A percentile compares a stretch with the other conserved stretches of the same genome.
These are phyloP conservation scores for Drosophila neonasuta DNA, from an alignment of 2,888 invertebrate species.

Conservation along the genomic window DNA sequence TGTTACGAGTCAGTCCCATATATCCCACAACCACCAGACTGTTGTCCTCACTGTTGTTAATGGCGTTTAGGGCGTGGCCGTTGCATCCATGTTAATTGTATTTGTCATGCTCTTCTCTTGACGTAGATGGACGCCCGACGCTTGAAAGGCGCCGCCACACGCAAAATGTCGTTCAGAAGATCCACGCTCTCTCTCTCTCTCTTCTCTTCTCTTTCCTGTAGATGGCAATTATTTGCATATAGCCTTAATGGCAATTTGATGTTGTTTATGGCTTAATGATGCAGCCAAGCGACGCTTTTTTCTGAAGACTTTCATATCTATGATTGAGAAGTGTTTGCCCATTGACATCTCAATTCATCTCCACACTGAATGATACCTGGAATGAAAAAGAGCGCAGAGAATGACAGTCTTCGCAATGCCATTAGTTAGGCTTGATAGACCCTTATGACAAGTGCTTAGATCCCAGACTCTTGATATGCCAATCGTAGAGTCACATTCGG, in stretches of 20 bases:
- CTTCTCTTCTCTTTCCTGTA: constrained; percentile 14
- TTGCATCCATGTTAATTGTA: constrained; percentile 75
- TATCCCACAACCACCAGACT: neutral
- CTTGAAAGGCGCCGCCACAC: constrained; percentile 68
- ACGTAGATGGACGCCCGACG: constrained; percentile 47
- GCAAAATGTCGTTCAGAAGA: constrained; percentile 53
- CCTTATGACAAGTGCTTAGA: constrained; percentile 45
- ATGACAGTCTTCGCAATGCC: constrained; percentile 21
- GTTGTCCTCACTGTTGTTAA: constrained; percentile 52
- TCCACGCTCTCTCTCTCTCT: constrained; percentile 1
- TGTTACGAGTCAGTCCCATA: neutral
- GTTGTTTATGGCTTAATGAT: constrained; percentile 75
- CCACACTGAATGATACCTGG: constrained; percentile 24
- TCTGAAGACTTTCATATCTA: constrained; percentile 41
- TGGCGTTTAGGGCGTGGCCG: constrained; percentile 73
- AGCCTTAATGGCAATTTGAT: constrained; percentile 76
- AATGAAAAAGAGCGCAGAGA: constrained; percentile 12
- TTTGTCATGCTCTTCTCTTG: constrained; percentile 71
- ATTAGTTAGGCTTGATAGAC: constrained; percentile 35
- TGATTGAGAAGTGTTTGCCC: constrained; percentile 72
- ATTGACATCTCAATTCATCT: constrained; percentile 54
- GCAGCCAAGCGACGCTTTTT: constrained; percentile 60
- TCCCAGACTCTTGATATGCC: constrained; percentile 55
- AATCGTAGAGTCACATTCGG: constrained; percentile 32
- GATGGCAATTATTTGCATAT: constrained; percentile 74